These are phyloP conservation scores for Hermatobates lingyangjiaoensis DNA, from an alignment of 1,140 invertebrate genomes.

Conservation along the genomic window DNA sequence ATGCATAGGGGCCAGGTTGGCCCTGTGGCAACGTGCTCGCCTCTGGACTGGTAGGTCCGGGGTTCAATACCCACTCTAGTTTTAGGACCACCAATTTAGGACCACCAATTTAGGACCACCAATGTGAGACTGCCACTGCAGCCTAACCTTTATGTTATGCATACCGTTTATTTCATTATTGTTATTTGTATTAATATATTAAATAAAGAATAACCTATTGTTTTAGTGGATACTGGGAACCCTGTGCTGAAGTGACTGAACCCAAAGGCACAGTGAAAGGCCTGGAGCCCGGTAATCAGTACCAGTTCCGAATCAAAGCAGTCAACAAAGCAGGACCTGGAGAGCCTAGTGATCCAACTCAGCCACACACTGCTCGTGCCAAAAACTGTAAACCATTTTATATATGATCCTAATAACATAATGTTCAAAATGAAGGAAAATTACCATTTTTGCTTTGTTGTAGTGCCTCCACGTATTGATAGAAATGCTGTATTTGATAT, in stretches of 20 bases:
- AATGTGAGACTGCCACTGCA: too few relatives aligned
- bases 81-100: too few relatives aligned
- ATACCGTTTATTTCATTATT: too few relatives aligned
- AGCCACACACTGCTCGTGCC: conserved; percentile 71
- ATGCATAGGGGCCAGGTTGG: too few relatives aligned
- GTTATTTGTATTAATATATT: not conserved
- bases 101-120: too few relatives aligned
- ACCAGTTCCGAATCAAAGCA: conserved; percentile 85
- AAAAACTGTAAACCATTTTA: conserved; percentile 47
- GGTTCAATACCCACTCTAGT: too few relatives aligned
- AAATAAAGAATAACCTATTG: not conserved
- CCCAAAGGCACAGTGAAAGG: conserved; percentile 66
- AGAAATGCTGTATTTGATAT: conserved; percentile 82
- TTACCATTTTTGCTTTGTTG: conserved; percentile 20
- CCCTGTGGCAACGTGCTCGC: too few relatives aligned
- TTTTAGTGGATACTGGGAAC: conserved; percentile 59
- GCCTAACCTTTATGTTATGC: too few relatives aligned
- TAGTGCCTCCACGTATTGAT: conserved; percentile 78
- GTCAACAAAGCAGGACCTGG: conserved; percentile 88
- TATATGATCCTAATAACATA: not conserved
- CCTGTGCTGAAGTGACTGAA: conserved; percentile 61
- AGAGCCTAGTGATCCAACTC: conserved; percentile 73
- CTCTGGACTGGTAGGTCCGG: too few relatives aligned
- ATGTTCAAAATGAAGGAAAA: not conserved
- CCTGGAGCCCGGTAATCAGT: conserved; percentile 74